A percentile compares a stretch with the other conserved stretches of the same genome.
Conservation (phyloP, 2,888 invertebrate species). For the Apamea anceps region DNA sequence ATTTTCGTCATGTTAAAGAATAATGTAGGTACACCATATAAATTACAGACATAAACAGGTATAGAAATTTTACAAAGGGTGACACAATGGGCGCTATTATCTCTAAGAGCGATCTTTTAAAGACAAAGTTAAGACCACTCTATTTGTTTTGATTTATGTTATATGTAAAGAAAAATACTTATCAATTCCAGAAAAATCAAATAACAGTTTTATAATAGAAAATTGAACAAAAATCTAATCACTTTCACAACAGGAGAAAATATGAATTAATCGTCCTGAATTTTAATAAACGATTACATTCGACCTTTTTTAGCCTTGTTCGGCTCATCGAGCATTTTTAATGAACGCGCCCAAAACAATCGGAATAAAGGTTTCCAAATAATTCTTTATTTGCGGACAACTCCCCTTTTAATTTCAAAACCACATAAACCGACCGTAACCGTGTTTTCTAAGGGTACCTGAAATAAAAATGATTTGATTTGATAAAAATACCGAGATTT, state of each 20-base stretch:
- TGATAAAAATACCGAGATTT: background rate
- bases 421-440: background rate
- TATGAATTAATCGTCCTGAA: background rate
- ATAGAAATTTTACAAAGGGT: too few species aligned
- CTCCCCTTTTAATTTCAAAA: background rate
- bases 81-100: too few species aligned
- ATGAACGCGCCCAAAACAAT: slow-evolving; percentile 27
- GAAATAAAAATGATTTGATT: too few species aligned
- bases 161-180: background rate
- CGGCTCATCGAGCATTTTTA: slow-evolving; percentile 28
- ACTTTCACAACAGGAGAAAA: background rate
- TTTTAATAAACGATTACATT: background rate
- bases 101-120: too few species aligned
- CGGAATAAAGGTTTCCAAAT: background rate
- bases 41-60: too few species aligned
- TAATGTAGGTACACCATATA: too few species aligned
- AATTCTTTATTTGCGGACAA: slow-evolving; percentile 15
- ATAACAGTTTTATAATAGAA: background rate
- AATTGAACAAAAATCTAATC: background rate
- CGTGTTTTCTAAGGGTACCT: too few species aligned
- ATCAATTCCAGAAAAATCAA: background rate
- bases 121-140: background rate
- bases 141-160: background rate
- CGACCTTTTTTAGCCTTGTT: slow-evolving; percentile 11
- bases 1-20: background rate